Evolutionary conservation across 2,113 vertebrate genomes (phyloP), one percentile per base, ranked within the genome.

Genomic region (Trichomycterus rosablanca): DNA sequence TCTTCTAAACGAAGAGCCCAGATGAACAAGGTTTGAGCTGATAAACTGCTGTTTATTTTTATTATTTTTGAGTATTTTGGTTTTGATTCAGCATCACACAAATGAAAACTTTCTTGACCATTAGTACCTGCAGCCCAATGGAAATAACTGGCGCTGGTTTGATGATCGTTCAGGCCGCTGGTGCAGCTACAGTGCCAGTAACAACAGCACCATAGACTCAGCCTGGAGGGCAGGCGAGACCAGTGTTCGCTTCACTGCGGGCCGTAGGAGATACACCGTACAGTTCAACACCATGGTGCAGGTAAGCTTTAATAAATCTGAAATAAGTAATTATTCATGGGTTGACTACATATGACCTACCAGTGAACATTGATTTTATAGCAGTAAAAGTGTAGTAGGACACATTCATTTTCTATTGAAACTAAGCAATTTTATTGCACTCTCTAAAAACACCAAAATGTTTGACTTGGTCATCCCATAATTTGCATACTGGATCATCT

Each of bases 281-380:
- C 92, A 93, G 60, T 96, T 96, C 68, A 96, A 94, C 78, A 96
- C 92, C 48, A 96, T 95, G 93, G 93, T 96, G 73, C 93, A 96
- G 91, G 93, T 95, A 86, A 16, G 1, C 7, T 3, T 8, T n/a
- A n/a, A n/a, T n/a, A n/a, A n/a, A n/a, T n/a, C n/a, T n/a, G n/a
- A n/a, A n/a, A n/a, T n/a, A n/a, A n/a, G n/a, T n/a, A n/a, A n/a
- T n/a, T n/a, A n/a, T n/a, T n/a, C n/a, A n/a, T n/a, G n/a, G n/a
- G n/a, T n/a, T n/a, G n/a, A n/a, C n/a, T n/a, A n/a, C n/a, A n/a
- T n/a, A n/a, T n/a, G n/a, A n/a, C n/a, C n/a, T n/a, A n/a, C n/a
- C n/a, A n/a, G n/a, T n/a, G n/a, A n/a, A n/a, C n/a, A n/a, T n/a
- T n/a, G n/a, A n/a, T n/a, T n/a, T n/a, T n/a, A n/a, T n/a, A n/a